These are phyloP conservation scores for Dendroctonus ponderosae DNA, from an alignment of 1,140 invertebrate genomes.

Conservation along the genomic window DNA sequence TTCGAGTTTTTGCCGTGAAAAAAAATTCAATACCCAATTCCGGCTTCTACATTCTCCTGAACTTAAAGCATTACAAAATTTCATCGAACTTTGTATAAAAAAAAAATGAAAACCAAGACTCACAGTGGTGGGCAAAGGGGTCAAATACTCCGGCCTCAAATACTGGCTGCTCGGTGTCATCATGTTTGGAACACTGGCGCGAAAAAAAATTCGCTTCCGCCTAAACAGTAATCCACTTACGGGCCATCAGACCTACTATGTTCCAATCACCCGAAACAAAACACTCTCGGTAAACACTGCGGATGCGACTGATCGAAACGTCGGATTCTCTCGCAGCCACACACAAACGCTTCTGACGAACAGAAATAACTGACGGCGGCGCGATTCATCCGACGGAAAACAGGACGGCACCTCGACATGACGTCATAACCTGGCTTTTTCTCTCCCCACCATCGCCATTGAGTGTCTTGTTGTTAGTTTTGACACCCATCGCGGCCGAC, in stretches of 20 bases:
- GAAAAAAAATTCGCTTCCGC: no score
- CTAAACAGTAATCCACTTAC: no score
- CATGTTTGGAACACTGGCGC: constrained; percentile 56
- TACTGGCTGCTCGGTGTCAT: constrained; percentile 83
- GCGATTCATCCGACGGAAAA: constrained; percentile 2
- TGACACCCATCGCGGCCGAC: constrained; percentile 47
- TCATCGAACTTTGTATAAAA: neutral
- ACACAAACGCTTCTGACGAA: no score
- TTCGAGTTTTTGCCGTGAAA: no score
- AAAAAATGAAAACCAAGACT: constrained; percentile 46
- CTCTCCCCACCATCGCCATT: constrained; percentile 39
- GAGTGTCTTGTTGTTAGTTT: constrained; percentile 33
- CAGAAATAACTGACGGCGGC: constrained; percentile 9
- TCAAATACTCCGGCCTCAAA: constrained; percentile 86
- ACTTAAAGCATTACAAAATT: neutral
- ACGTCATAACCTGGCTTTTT: constrained; percentile 46
- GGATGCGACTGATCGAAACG: no score
- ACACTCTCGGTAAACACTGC: neutral
- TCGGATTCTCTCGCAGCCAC: no score
- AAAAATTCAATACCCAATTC: no score
- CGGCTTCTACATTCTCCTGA: no score
- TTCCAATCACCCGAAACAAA: neutral
- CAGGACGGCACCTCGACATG: constrained; percentile 37
- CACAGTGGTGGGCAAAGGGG: constrained; percentile 85
- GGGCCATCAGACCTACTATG: no score